Percentiles rank a stretch among this genome's conserved stretches.
These are phyloP conservation scores for Pteropus alecto DNA, from an alignment of 2,113 vertebrate species.

Conservation along the genomic window DNA sequence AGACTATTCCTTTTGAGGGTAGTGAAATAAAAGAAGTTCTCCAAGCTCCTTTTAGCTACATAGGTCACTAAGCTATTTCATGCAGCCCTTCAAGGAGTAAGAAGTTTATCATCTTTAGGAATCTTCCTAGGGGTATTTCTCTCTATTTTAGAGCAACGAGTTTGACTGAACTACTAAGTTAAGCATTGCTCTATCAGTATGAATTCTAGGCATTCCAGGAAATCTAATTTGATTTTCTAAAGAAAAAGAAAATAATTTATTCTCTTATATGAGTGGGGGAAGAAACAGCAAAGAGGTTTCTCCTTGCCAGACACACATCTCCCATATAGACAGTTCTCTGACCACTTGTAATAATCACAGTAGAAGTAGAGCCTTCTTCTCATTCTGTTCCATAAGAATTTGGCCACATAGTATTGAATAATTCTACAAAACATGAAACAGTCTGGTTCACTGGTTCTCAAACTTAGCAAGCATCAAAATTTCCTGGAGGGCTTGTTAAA, in stretches of 20 bases:
- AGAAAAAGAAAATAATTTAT: not conserved
- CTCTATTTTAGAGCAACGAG: not conserved
- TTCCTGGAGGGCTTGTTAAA: not conserved
- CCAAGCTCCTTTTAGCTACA: not conserved
- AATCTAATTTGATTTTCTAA: not conserved
- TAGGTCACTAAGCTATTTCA: not conserved
- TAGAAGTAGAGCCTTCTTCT: not conserved
- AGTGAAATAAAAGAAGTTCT: constrained; percentile 3
- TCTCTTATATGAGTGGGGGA: not conserved
- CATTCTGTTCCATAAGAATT: not conserved
- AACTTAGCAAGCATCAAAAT: not conserved
- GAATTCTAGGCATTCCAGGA: not conserved
- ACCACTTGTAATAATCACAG: not conserved
- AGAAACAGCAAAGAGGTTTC: not conserved
- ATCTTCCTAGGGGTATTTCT: not conserved
- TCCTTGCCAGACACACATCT: not conserved
- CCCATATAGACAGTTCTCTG: not conserved
- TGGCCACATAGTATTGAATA: not conserved
- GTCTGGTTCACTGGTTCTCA: not conserved
- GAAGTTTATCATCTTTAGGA: not conserved
- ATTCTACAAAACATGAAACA: not conserved
- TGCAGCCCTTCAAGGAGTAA: not conserved
- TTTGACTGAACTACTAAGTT: not conserved
- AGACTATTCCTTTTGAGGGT: not conserved
- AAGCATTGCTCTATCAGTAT: not conserved